Evolutionary conservation across 2,113 vertebrate species (phyloP), one percentile per base, ranked within the genome.

Genomic region (Tragulus kanchil): DNA sequence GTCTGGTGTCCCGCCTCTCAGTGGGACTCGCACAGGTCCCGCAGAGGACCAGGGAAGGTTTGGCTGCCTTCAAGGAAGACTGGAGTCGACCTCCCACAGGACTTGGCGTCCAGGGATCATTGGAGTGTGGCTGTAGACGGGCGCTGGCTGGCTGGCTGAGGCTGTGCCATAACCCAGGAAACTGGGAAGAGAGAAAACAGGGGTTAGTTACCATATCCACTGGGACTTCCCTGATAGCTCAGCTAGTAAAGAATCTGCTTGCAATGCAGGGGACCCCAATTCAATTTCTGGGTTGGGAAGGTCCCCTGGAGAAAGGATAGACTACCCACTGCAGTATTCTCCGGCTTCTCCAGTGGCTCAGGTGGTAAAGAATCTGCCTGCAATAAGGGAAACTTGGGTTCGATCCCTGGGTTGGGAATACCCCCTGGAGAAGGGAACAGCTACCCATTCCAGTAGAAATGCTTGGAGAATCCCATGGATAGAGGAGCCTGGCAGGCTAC

Each of bases 1-100:
- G 13, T 0, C 36, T 3, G 1, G 54, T 7, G 19, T 23, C 31
- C 52, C 0, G 71, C 78, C n/a, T 13, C 64, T 14, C 14, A 1
- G 23, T 25, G 69, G 45, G 19, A 42, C 73, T 5, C 26, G 52
- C 9, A 1, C 48, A 42, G 0, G 8, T 15, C 31, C 12, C 4
- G 31, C 6, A n/a, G 52, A 64, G n/a, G 14, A 48, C 7, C 16
- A 54, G 1, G 23, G 77, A 52, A 26, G 25, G 12, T 65, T 21
- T 81, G 82, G 16, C 12, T 8, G 0, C 11, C 23, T 14, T 59
- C 16, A 3, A 1, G 0, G 65, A 50, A 87, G 50, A 45, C 67
- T 48, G 61, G 61, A 9, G 26, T n/a, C 4, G 1, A 36, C 36
- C 62, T 62, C 45, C 19, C 3, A 8, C 4, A 9, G 75, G 64